Base-by-base conservation (phyloP, 2,113 vertebrate genomes). In the Pipra filicauda region DNA sequence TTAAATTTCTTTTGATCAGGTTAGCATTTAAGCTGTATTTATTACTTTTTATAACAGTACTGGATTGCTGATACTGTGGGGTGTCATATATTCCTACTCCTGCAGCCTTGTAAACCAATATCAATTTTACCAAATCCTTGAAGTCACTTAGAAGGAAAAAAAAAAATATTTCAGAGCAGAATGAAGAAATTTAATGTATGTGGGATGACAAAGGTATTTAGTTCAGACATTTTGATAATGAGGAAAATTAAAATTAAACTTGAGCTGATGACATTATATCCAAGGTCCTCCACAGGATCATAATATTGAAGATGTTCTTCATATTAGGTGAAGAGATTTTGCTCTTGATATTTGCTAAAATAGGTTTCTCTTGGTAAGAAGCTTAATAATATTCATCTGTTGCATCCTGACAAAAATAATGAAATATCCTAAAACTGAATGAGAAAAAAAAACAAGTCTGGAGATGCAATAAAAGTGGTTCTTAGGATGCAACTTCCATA, bases 1-100 rank as follows among this genome's bases (percentile, higher is more conserved):
- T 94, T 91, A 82, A 81, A 89, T 93, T 85, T 89, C 31, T 90
- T 94, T 86, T 94, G 39, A 72, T 85, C 31, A 76, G 39, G 44
- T 93, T 90, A 96, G 31, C 26, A 88, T 97, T 97, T 96, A 91
- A 96, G 61, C 37, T 82, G 19, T 89, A 91, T 95, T 94, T 96
- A 79, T 90, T 86, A 80, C 72, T 93, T 94, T 89, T 94, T 91
- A 66, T 90, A 72, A 62, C 5, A 71, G 55, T n/a, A 39, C 39
- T 48, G 15, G 28, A 18, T 76, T 85, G 79, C 31, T 55, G 54
- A 74, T 79, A 55, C 52, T 72, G 43, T 51, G 26, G 16, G 24
- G 33, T 84, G 30, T 74, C 16, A 39, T 70, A 91, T 92, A 86
- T 89, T 93, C 89, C 37, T 75, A 35, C 23, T 91, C 62, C 12